These are phyloP conservation scores for Gisinianus flammeolus DNA, from an alignment of 2,888 invertebrate species.

Conservation along the genomic window DNA sequence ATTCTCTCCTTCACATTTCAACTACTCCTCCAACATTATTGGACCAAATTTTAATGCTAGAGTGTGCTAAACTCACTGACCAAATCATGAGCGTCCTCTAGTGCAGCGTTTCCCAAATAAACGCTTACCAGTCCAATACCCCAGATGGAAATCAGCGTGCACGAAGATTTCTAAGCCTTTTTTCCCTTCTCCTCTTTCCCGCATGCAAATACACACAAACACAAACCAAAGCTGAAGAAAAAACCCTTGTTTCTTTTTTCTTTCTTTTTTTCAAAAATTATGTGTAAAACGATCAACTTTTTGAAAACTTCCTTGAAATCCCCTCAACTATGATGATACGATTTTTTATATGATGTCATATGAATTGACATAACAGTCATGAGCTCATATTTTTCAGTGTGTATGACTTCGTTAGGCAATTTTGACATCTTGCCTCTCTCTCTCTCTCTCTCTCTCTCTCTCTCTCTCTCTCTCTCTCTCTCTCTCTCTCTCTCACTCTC, in stretches of 20 bases:
- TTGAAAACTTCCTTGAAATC: too few relatives aligned
- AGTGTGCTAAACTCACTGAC: not conserved
- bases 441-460: not conserved
- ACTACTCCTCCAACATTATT: not conserved
- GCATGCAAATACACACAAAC: not conserved
- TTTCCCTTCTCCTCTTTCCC: not conserved
- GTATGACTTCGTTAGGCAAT: too few relatives aligned
- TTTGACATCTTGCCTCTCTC: not conserved
- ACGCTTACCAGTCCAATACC: not conserved
- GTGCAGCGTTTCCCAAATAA: not conserved
- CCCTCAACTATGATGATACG: too few relatives aligned
- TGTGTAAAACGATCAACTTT: not conserved
- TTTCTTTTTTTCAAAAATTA: slow-evolving; percentile 9
- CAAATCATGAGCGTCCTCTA: not conserved
- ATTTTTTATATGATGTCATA: too few relatives aligned
- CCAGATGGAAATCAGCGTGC: not conserved
- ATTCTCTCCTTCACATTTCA: not conserved
- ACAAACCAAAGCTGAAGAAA: not conserved
- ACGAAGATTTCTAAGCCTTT: not conserved
- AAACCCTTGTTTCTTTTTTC: not conserved
- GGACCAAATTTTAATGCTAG: not conserved
- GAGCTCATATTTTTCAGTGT: too few relatives aligned
- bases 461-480: not conserved
- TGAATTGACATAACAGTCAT: too few relatives aligned
- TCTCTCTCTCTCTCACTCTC: not conserved